These are phyloP conservation scores for Pocillopora grandis DNA, from an alignment of 92 coral and sea anemone genomes.

Conservation along the genomic window DNA sequence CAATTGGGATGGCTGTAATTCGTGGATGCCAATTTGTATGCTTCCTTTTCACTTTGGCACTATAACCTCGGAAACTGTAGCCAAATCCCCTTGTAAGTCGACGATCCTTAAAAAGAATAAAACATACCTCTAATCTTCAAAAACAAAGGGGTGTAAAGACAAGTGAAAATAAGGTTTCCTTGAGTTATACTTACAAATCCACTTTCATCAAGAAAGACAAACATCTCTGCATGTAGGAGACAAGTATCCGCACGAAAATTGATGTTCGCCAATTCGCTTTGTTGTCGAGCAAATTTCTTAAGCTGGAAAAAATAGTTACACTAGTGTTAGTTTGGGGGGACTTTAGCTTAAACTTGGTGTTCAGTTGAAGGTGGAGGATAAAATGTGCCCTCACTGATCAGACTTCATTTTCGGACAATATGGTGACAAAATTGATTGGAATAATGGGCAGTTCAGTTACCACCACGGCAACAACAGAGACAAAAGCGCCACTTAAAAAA, in stretches of 20 bases:
- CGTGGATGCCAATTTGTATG: neutral
- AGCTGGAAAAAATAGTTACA: neutral
- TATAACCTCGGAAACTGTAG: neutral
- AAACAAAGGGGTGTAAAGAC: neutral
- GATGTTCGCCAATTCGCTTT: constrained; percentile 25
- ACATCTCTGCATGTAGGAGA: constrained; percentile 21
- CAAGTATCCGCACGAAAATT: constrained; percentile 21
- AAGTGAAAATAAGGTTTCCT: neutral
- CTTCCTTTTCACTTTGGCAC: too few species aligned
- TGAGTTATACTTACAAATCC: constrained; percentile 20
- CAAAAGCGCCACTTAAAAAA: too few species aligned
- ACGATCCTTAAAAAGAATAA: neutral
- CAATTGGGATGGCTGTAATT: constrained; percentile 42
- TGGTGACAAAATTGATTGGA: neutral
- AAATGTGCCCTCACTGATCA: neutral
- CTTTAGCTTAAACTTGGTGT: too few species aligned
- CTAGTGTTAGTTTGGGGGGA: too few species aligned
- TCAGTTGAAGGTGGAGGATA: too few species aligned
- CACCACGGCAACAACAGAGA: too few species aligned
- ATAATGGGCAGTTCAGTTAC: too few species aligned
- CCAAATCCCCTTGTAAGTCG: neutral
- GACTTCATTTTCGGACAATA: neutral
- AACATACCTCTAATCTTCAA: too few species aligned
- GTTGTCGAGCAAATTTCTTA: constrained; percentile 22
- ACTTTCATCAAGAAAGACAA: constrained; percentile 15